Percentiles rank a stretch among this genome's conserved stretches.
Conservation (phyloP, 2,113 vertebrate genomes). For the Podiceps cristatus region DNA sequence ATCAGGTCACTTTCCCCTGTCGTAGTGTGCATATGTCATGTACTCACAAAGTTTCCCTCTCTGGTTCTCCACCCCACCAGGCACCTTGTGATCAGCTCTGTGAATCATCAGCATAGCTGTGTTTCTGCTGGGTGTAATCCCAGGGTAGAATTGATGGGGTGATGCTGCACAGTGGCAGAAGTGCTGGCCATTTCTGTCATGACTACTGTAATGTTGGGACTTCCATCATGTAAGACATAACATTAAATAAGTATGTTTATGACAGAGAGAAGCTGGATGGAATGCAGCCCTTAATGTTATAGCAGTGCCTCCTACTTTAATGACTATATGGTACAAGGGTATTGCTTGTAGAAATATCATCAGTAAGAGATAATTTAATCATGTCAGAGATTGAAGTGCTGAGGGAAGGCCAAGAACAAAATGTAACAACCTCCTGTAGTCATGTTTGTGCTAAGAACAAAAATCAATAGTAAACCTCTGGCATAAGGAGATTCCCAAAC, state of each 20-base stretch:
- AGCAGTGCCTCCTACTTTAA: background rate
- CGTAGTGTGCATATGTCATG: rapidly evolving
- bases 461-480: background rate
- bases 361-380: background rate
- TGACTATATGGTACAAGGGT: background rate
- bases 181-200: background rate
- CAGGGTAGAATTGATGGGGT: background rate
- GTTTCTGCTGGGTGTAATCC: background rate
- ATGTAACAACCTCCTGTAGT: background rate
- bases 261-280: background rate
- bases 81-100: background rate
- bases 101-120: background rate
- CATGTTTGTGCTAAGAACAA: background rate
- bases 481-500: background rate
- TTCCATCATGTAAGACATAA: background rate
- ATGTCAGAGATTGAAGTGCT: background rate
- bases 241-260: background rate
- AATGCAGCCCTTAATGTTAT: background rate
- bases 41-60: background rate
- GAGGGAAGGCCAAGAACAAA: background rate
- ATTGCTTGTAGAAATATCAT: background rate
- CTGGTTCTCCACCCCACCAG: rapidly evolving
- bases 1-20: background rate
- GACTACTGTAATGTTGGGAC: background rate
- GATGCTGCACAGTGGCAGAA: background rate